These are phyloP conservation scores for Halichondria panicea DNA, from an alignment of 37 sponge, comb jelly and placozoan genomes.

Conservation along the genomic window DNA sequence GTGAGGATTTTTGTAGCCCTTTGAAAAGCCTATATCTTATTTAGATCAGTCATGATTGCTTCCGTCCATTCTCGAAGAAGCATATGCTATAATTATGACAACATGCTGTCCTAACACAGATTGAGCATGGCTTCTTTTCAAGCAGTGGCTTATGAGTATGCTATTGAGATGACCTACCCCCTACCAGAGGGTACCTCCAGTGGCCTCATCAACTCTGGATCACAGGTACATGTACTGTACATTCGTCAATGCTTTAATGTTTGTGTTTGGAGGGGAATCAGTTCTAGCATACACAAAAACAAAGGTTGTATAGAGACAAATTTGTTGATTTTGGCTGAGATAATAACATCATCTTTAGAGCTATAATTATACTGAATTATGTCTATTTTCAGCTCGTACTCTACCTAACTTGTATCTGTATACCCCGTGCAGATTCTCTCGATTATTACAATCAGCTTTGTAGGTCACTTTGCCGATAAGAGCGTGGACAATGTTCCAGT, in stretches of 20 bases:
- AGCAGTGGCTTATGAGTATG: constrained; percentile 48
- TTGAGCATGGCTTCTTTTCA: constrained; percentile 15
- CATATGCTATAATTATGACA: background rate
- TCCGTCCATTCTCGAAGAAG: background rate
- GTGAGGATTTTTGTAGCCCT: too few relatives aligned
- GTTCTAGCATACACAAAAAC: too few relatives aligned
- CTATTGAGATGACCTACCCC: constrained; percentile 74
- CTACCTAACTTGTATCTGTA: background rate
- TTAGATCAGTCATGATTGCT: too few relatives aligned
- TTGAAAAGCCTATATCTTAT: too few relatives aligned
- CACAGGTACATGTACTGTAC: too few relatives aligned
- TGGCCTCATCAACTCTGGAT: constrained; percentile 42
- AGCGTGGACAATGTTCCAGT: background rate
- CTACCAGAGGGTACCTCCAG: constrained; percentile 56
- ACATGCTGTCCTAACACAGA: background rate
- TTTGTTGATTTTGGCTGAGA: too few relatives aligned
- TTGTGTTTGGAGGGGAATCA: too few relatives aligned
- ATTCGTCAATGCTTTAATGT: too few relatives aligned
- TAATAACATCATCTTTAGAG: too few relatives aligned
- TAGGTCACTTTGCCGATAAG: background rate
- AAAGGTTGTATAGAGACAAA: too few relatives aligned
- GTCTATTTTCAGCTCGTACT: too few relatives aligned
- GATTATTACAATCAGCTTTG: background rate
- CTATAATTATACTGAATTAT: too few relatives aligned
- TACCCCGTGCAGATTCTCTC: background rate